Base-by-base conservation (phyloP, 2,113 vertebrate genomes). In the Hoplias malabaricus region DNA sequence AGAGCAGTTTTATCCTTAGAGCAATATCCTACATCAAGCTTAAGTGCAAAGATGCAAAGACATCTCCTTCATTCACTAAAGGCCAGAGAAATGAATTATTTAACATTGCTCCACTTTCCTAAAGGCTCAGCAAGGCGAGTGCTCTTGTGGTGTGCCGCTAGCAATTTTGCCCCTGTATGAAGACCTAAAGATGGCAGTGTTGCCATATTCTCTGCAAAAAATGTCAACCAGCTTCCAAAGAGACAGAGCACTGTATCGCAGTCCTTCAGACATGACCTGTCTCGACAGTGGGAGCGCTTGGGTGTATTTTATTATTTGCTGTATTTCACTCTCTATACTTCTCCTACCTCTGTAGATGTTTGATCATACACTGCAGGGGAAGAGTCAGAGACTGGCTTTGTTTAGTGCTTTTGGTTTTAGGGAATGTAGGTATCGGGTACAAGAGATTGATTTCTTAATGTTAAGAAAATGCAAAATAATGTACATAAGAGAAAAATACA, bases 71-170 rank as follows among this genome's bases (percentile, higher is more conserved):
- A 70, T 84, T 83, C 80, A 82, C 53, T 78, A 77, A 81, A 78
- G 79, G 76, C 42, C 80, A 34, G 61, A 69, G 29, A 71, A 73
- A 86, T 81, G 5, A 84, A 88, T 86, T 82, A 88, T 87, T 66
- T 29, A 88, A 61, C 38, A 14, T 65, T 75, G 84, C 71, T 87
- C 84, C 40, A 85, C 79, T 86, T 78, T 86, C 80, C 79, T 69
- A 81, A 80, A 77, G 73, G 29, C 27, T 34, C 57, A 69, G 29
- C n/a, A 25, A 62, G 62, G 23, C 43, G 36, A 63, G 14, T 13
- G 48, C 3, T 33, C 73, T 38, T 65, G 3, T 11, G 2, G 25
- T 36, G 19, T 56, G 25, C 65, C 4, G 2, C 48, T 12, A 38
- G 2, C 53, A 16, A 56, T 31, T 65, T 38, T 36, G 19, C n/a